A percentile compares a stretch with the other conserved stretches of the same genome.
Evolutionary conservation across 2,797 vertebrate genomes (phyloP).

Genomic region (Rhabdophis nuchalis): DNA sequence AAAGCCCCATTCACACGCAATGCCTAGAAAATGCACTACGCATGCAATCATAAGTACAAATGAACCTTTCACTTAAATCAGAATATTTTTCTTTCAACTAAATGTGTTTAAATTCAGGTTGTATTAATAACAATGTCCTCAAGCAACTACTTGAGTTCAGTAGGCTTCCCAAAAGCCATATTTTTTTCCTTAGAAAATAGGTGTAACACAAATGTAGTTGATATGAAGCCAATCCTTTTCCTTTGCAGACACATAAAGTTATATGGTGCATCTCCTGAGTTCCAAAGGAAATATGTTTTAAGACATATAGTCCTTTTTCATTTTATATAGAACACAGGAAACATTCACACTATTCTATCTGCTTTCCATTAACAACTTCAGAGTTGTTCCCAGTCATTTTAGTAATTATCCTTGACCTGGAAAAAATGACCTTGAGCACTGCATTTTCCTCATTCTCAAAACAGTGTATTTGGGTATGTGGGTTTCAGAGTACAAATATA

Average conservation of each 20-base stretch:
- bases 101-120: slow-evolving; percentile 1
- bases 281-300: slow-evolving; percentile 57
- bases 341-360: slow-evolving; percentile 52
- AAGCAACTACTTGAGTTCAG: slow-evolving; percentile 7
- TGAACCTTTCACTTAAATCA: slow-evolving; percentile 10
- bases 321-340: slow-evolving; percentile 64
- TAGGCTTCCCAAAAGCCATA: background rate
- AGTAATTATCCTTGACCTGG: slow-evolving; percentile 55
- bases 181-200: background rate
- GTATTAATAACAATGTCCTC: slow-evolving; percentile 12
- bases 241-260: slow-evolving; percentile 47
- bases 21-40: background rate
- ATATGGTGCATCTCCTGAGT: slow-evolving; percentile 45
- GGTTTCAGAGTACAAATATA: slow-evolving; percentile 18
- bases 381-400: slow-evolving; percentile 53
- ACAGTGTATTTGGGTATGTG: slow-evolving; percentile 20
- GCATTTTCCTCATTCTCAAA: slow-evolving; percentile 27
- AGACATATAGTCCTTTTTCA: slow-evolving; percentile 54
- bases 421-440: slow-evolving; percentile 37
- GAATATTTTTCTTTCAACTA: background rate
- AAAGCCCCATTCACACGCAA: background rate
- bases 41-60: background rate
- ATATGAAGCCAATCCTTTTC: slow-evolving; percentile 36
- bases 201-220: slow-evolving; percentile 10
- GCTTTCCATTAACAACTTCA: slow-evolving; percentile 55